Percentiles rank a stretch among this genome's conserved stretches.
Evolutionary conservation across 1,140 invertebrate genomes (phyloP).

Genomic region (Batillaria attramentaria): DNA sequence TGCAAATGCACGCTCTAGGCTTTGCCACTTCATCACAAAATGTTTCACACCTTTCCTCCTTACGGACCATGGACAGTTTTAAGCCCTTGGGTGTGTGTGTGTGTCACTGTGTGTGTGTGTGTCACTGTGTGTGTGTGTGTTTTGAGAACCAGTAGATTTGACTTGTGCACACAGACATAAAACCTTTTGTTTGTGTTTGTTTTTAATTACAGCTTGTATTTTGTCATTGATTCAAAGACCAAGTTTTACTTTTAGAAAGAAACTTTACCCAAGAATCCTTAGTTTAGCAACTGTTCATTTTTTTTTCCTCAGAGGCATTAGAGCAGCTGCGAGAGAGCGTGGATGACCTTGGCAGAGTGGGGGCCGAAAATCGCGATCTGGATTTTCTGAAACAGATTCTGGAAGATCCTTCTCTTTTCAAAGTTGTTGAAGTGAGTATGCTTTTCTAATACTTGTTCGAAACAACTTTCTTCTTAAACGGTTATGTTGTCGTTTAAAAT

Average conservation of each 20-base stretch:
- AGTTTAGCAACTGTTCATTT: too few species aligned
- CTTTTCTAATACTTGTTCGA: neutral
- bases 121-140: neutral
- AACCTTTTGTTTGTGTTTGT: neutral
- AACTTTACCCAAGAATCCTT: too few species aligned
- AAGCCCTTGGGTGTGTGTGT: neutral
- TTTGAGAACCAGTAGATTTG: neutral
- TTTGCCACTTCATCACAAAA: too few species aligned
- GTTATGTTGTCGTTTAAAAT: neutral
- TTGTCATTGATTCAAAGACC: neutral
- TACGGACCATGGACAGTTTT: too few species aligned
- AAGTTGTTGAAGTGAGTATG: constrained; percentile 54
- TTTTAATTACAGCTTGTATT: neutral
- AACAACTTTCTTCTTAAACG: neutral
- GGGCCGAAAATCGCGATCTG: constrained; percentile 52
- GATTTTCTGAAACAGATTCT: constrained; percentile 59
- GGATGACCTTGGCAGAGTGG: constrained; percentile 51
- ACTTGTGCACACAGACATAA: neutral
- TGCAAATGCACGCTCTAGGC: neutral
- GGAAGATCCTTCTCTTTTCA: constrained; percentile 46
- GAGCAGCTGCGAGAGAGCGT: constrained; percentile 49
- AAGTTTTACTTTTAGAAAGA: neutral
- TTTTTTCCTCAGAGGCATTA: constrained; percentile 50
- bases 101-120: constrained; percentile 1
- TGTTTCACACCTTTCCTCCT: neutral